These are phyloP conservation scores for Champsocephalus gunnari DNA, from an alignment of 2,797 vertebrate species.

Conservation along the genomic window DNA sequence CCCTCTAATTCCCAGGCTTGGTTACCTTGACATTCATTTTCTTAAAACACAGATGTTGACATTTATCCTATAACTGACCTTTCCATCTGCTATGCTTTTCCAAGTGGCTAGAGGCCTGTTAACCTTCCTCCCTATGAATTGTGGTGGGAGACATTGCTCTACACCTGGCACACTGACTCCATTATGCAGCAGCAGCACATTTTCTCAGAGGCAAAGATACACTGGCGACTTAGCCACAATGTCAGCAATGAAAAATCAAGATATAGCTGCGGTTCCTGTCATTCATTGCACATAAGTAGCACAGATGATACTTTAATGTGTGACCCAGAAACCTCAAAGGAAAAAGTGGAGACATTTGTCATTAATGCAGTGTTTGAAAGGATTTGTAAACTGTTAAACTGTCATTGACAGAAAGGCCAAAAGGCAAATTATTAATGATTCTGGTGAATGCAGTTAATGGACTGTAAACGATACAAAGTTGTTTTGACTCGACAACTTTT, in stretches of 20 bases:
- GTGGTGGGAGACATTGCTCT: conserved; percentile 63
- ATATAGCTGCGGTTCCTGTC: conserved; percentile 66
- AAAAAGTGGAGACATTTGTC: conserved; percentile 71
- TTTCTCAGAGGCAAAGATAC: conserved; percentile 67
- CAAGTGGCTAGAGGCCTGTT: conserved; percentile 79
- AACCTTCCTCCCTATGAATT: conserved; percentile 76
- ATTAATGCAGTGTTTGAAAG: conserved; percentile 66
- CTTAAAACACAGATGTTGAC: conserved; percentile 77
- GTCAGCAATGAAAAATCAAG: conserved; percentile 72
- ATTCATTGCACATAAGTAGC: conserved; percentile 76
- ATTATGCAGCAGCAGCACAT: conserved; percentile 70
- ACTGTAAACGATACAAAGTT: conserved; percentile 70
- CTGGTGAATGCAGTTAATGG: conserved; percentile 74
- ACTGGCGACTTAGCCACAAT: conserved; percentile 63
- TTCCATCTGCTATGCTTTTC: conserved; percentile 75
- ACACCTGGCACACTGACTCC: conserved; percentile 71
- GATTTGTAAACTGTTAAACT: conserved; percentile 80
- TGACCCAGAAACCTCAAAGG: conserved; percentile 77
- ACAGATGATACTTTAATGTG: conserved; percentile 78
- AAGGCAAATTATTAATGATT: conserved; percentile 76
- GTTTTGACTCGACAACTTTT: conserved; percentile 56
- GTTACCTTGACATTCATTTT: conserved; percentile 73
- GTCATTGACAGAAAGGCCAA: conserved; percentile 73
- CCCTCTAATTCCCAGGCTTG: conserved; percentile 64
- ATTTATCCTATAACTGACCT: conserved; percentile 81